These are phyloP conservation scores for Metopolophium dirhodum DNA, from an alignment of 1,140 invertebrate genomes.

Conservation along the genomic window DNA sequence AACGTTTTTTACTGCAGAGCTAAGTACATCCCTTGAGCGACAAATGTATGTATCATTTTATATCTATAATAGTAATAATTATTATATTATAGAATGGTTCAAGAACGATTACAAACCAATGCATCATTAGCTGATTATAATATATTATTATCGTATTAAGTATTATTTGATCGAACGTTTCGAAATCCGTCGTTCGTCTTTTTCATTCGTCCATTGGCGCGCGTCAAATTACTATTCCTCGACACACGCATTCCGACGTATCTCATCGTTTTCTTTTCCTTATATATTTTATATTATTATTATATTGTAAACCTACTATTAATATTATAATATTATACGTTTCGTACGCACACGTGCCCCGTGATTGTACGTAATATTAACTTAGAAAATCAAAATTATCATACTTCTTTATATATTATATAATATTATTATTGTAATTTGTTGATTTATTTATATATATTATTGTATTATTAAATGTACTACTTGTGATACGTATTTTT, in stretches of 20 bases:
- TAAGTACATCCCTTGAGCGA: not conserved
- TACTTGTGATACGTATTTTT: constrained; percentile 16
- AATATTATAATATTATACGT: not conserved
- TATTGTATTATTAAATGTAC: constrained; percentile 17
- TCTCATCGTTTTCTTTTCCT: constrained; percentile 7
- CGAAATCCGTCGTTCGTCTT: not conserved
- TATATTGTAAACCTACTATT: not conserved
- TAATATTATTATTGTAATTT: not conserved
- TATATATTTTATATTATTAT: not conserved
- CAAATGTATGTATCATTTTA: not conserved
- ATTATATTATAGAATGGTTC: not conserved
- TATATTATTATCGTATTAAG: not conserved
- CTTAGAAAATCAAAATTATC: constrained; percentile 40
- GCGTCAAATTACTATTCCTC: not conserved
- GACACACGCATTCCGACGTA: not conserved
- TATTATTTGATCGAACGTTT: not conserved
- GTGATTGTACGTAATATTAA: not conserved
- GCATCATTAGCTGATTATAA: not conserved
- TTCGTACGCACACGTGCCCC: not conserved
- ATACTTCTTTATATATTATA: not conserved
- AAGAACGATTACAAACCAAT: not conserved
- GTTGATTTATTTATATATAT: constrained; percentile 26
- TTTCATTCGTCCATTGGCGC: not conserved
- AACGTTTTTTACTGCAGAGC: not conserved
- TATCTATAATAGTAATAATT: no score